phyloP scores from a whole-genome alignment of 2,888 invertebrate genomes.

The Diabrotica balteata region DNA sequence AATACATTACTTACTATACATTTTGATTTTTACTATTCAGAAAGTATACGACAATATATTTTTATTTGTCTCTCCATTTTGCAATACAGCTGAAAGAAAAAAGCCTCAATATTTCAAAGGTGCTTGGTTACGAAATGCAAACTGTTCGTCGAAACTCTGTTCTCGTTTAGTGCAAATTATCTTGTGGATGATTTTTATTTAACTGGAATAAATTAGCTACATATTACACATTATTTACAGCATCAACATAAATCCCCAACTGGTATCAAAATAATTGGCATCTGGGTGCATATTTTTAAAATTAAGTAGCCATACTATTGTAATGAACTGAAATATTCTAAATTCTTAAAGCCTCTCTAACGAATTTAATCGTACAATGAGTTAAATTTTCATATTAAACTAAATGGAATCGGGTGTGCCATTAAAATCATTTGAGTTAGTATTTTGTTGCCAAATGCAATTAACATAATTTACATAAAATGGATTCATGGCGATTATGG shows the following conservation, averaged over 20 bases:
- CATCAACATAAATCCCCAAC: neutral
- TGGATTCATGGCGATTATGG: slow-evolving; percentile 51
- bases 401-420: slow-evolving; percentile 31
- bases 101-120: no score
- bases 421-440: slow-evolving; percentile 44
- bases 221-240: no score
- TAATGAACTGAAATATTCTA: slow-evolving; percentile 31
- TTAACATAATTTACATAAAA: slow-evolving; percentile 53
- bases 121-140: no score
- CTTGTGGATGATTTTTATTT: no score
- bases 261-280: slow-evolving; percentile 15
- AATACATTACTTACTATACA: no score
- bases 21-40: no score
- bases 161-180: no score
- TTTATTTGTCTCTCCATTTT: no score
- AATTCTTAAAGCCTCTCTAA: slow-evolving; percentile 28
- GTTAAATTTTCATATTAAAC: slow-evolving; percentile 36
- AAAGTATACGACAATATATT: no score
- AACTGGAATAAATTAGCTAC: no score
- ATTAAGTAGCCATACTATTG: slow-evolving; percentile 19
- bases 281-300: slow-evolving; percentile 25
- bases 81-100: no score
- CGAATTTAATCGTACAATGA: slow-evolving; percentile 29
- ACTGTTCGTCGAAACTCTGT: no score
- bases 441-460: slow-evolving; percentile 42